Conservation (phyloP, 2,888 invertebrate species). For the Dasysyrphus albostriatus region DNA sequence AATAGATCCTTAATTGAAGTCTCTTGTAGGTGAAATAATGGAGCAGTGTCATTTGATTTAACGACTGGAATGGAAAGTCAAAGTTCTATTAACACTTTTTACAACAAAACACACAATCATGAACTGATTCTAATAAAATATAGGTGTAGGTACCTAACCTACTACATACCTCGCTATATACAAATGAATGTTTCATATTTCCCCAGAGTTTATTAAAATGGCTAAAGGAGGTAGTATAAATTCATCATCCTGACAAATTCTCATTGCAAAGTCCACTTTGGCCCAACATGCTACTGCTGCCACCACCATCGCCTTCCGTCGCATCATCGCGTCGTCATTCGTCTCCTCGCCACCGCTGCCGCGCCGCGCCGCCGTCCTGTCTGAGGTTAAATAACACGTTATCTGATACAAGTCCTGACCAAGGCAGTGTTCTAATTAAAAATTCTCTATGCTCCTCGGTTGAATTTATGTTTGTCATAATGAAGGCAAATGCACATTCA, state of each 20-base stretch:
- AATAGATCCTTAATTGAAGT: not conserved
- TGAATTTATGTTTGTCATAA: constrained; percentile 56
- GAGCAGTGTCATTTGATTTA: not conserved
- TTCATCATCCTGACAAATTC: constrained; percentile 1
- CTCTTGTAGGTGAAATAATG: not conserved
- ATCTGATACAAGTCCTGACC: constrained; percentile 32
- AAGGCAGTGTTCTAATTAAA: constrained; percentile 53
- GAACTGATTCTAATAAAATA: not conserved
- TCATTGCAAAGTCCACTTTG: constrained; percentile 3
- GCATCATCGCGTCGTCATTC: not conserved
- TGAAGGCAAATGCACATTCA: constrained; percentile 28
- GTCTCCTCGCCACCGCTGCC: too few species aligned
- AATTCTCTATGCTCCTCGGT: constrained; percentile 47
- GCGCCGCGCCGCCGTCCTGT: too few species aligned
- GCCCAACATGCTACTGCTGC: not conserved
- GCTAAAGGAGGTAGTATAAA: not conserved
- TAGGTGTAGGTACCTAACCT: too few species aligned
- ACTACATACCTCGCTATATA: not conserved
- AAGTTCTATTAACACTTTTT: not conserved
- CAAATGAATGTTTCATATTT: constrained; percentile 18
- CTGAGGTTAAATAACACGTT: constrained; percentile 52
- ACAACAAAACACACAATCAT: not conserved
- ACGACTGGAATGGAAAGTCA: not conserved
- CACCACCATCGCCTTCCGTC: not conserved
- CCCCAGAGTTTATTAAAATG: constrained; percentile 2